phyloP scores from a whole-genome alignment of 2,888 invertebrate species.

The Lomographa bimaculata region DNA sequence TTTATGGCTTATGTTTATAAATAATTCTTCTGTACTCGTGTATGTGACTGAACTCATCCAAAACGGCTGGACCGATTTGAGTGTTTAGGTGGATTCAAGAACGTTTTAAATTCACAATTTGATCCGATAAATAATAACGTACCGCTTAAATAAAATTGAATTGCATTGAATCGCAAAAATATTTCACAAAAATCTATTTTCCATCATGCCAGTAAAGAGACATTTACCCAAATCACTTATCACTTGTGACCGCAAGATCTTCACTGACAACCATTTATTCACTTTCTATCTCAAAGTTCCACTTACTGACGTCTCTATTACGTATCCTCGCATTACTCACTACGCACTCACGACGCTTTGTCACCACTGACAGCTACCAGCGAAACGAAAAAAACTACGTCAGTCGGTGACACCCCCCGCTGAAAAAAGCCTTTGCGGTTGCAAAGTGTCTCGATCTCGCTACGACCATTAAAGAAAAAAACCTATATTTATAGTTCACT shows the following conservation, averaged over 20 bases:
- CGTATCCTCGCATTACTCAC: constrained; percentile 38
- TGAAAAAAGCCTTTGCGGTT: constrained; percentile 71
- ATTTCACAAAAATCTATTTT: too few relatives aligned
- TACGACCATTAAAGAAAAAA: constrained; percentile 44
- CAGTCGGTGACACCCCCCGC: constrained; percentile 67
- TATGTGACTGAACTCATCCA: too few relatives aligned
- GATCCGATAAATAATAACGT: too few relatives aligned
- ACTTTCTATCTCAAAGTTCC: constrained; percentile 43
- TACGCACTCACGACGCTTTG: constrained; percentile 44
- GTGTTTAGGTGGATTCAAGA: too few relatives aligned
- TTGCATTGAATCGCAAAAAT: too few relatives aligned
- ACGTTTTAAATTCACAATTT: too few relatives aligned
- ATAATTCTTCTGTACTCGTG: too few relatives aligned
- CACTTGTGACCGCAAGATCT: constrained; percentile 43
- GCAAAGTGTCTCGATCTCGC: constrained; percentile 73
- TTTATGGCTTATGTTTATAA: too few relatives aligned
- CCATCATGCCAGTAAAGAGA: too few relatives aligned
- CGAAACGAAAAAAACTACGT: constrained; percentile 56
- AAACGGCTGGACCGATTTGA: too few relatives aligned
- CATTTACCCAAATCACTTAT: too few relatives aligned
- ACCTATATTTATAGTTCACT: constrained; percentile 50
- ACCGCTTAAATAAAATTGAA: too few relatives aligned
- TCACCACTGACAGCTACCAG: constrained; percentile 65
- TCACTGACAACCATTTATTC: constrained; percentile 39
- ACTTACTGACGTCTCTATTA: constrained; percentile 43